Base-by-base conservation (phyloP, 2,888 invertebrate species). In the Julus scanicus region DNA sequence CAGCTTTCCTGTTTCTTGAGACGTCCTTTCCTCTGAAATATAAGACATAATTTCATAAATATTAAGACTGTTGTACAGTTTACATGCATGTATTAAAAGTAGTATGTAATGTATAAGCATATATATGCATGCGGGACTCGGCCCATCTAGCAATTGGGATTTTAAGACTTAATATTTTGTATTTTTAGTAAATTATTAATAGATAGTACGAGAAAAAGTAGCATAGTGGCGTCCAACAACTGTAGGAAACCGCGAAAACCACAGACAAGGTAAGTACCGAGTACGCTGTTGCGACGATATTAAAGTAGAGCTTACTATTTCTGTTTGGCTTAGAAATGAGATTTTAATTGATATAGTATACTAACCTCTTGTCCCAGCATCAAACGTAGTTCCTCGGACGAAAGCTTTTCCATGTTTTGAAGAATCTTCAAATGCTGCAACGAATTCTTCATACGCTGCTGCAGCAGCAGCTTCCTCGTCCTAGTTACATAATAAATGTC, bases 301-400 rank as follows among this genome's bases (percentile, higher is more conserved):
- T 29, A 29, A 29, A 29, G 29, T 29, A 29, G 29, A 29, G 29
- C 29, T 29, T 29, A 29, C 29, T 29, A 29, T 29, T 29, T 29
- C 29, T 29, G 29, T 29, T 29, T 29, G 29, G 29, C 29, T 29
- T 29, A 29, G 29, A 29, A 71, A 89, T 88, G 88, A 86, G 86
- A 57, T 85, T 85, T 87, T 53, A 57, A 87, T 53, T 86, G 86
- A 40, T 44, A 40, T 87, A 8, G 88, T 71, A 88, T 87, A 86
- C 94, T 94, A 93, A 96, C 97, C 96, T 93, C 97, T 94, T 89
- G 97, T 96, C 44, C 97, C 97, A 87, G 98, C 97, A 95, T 98
- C 98, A 91, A 99, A 99, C 0, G 98, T 97, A 88, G 98, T 99
- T 89, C 99, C 99, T 93, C 99, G 98, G 8, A 99, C 97, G 98